Evolutionary conservation across 35 echinoderm and acorn worm species (phyloP), one percentile per base, ranked within the genome.

Genomic region (Eucidaris tribuloides): DNA sequence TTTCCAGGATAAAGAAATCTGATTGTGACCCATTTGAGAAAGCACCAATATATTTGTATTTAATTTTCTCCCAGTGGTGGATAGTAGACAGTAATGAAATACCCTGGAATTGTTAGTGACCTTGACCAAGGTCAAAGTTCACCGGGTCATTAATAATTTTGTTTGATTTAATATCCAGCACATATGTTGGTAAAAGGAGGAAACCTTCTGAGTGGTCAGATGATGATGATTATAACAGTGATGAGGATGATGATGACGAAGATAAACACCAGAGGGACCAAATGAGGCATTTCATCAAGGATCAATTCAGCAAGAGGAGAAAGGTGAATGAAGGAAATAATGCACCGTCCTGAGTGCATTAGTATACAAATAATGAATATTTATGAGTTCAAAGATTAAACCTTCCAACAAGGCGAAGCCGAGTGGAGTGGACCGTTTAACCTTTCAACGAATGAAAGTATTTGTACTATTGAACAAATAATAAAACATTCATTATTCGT

Each of bases 291-390:
- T 61, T 97, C 22, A 89, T 97, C 39, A 65, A 63, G 19, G 65
- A 36, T 44, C 72, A 97, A 74, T 92, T 97, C 36, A 55, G 46
- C 22, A 92, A 70, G 79, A 84, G 94, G 39, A 92, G 83, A 86
- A 86, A 86, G 87, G 92, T 96, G 39, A 78, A 4, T n/a, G n/a
- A n/a, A n/a, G n/a, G n/a, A n/a, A n/a, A n/a, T n/a, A n/a, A n/a
- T n/a, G n/a, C n/a, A n/a, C n/a, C n/a, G n/a, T n/a, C n/a, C n/a
- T n/a, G n/a, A n/a, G n/a, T n/a, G n/a, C n/a, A n/a, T n/a, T n/a
- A n/a, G n/a, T n/a, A n/a, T n/a, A n/a, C n/a, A n/a, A n/a, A n/a
- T n/a, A n/a, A n/a, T n/a, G n/a, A n/a, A n/a, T n/a, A n/a, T n/a
- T n/a, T n/a, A n/a, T n/a, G n/a, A n/a, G n/a, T n/a, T n/a, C n/a